Evolutionary conservation across 1,140 invertebrate species (phyloP).

Genomic region (Neodiprion lecontei): DNA sequence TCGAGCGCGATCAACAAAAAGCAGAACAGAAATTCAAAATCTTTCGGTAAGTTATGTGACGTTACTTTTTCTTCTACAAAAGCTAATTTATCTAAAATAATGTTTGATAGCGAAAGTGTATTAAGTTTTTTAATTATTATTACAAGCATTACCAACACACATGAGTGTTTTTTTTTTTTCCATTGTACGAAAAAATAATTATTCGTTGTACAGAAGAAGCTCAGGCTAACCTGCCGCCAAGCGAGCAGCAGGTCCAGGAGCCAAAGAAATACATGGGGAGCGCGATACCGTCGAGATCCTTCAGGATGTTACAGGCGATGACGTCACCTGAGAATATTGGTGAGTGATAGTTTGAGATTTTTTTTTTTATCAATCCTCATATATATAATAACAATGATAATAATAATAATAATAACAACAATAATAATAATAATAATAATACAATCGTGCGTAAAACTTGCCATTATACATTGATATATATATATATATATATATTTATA

Average conservation of each 20-base stretch:
- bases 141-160: constrained; percentile 14
- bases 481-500: no score
- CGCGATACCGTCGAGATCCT: constrained; percentile 85
- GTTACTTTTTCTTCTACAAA: not conserved
- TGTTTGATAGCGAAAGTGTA: not conserved
- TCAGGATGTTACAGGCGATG: constrained; percentile 85
- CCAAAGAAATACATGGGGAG: constrained; percentile 83
- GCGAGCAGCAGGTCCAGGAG: constrained; percentile 72
- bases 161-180: constrained; percentile 13
- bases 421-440: constrained; percentile 17
- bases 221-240: constrained; percentile 68
- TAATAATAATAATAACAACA: not conserved
- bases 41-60: constrained; percentile 47
- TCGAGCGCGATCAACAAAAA: constrained; percentile 20
- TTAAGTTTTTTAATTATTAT: constrained; percentile 8
- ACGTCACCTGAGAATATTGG: constrained; percentile 68
- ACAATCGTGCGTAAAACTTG: not conserved
- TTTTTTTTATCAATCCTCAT: not conserved
- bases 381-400: no score
- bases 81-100: not conserved
- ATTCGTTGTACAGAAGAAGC: constrained; percentile 52
- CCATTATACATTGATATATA: no score
- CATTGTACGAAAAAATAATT: constrained; percentile 13
- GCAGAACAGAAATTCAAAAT: constrained; percentile 55
- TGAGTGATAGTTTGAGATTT: constrained; percentile 37